Base-by-base conservation (phyloP, 2,888 invertebrate species). In the Luperina nickerlii region DNA sequence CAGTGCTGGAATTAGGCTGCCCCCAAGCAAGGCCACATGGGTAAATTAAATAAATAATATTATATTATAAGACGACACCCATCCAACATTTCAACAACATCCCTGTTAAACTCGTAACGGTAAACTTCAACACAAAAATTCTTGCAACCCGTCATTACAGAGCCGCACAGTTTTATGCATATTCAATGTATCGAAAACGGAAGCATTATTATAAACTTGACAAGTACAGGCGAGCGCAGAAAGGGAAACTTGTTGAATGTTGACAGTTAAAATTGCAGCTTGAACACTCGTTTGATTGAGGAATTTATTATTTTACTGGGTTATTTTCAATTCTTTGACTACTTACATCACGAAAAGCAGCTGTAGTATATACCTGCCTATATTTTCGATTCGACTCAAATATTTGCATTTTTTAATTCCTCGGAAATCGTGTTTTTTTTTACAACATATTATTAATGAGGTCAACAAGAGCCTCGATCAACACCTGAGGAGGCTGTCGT, bases 151-250 rank as follows among this genome's bases (percentile, higher is more conserved):
- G 87, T 88, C 85, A 90, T 91, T 90, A 90, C 57, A 9, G 60
- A 67, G 65, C 32, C 60, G 84, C 75, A 27, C 69, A 89, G 75
- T 87, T 88, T 91, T 89, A 90, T 90, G 85, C 87, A 88, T 87
- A 86, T 86, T 89, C 90, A 89, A 90, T 90, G 87, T 87, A 45
- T 74, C 88, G 63, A 78, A 89, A 91, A 89, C 89, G 84, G 90
- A 86, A 90, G 88, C 88, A 69, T 87, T 86, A 88, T 87, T 86
- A 88, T 73, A 75, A 74, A 73, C 76, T 85, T 90, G 90, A 87
- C 88, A 90, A 75, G 91, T 90, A 88, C 89, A 78, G 76, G 51
- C 66, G 42, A 57, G 72, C n/a, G 63, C 79, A 88, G 67, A 51
- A 45, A 69, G 15, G 7, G 27, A 65, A 88, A 88, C 71, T 32